Evolutionary conservation across 2,888 invertebrate genomes (phyloP), one percentile per base, ranked within the genome.

Genomic region (Drosophila fungiperda): DNA sequence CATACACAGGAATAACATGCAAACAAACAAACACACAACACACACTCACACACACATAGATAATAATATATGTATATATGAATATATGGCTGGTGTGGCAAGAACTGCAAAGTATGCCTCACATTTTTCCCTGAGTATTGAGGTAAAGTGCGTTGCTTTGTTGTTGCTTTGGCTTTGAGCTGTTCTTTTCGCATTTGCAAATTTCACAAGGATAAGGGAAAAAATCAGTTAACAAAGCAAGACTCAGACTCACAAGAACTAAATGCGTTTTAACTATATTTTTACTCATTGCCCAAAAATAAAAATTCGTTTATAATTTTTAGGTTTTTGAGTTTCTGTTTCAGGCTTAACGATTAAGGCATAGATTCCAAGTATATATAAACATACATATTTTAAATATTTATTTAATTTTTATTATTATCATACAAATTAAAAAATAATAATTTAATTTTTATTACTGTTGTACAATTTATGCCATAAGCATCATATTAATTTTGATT

Each of bases 91-190:
- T 48, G 61, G 73, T 68, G 80, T 86, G 81, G 63, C 71, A 79
- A 82, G 73, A 75, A 65, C 69, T 73, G 66, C 69, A 87, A 85
- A 85, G 85, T 85, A 82, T 78, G 87, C 87, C 82, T 70, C 87
- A 84, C 84, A 29, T 29, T 85, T 84, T 77, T 69, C 74, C 77
- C 73, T 81, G 81, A 76, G 83, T 78, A 85, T 87, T 87, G 87
- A 82, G 87, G 85, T 87, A 78, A 82, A 87, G 85, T 87, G 82
- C 76, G 78, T 74, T 71, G 87, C 84, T 82, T 82, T 79, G 68
- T 65, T 69, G 67, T 73, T 76, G 65, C 69, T 74, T 70, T 52
- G 75, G 68, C 29, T 63, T 75, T n/a, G 55, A 17, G 60, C 70
- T 80, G 74, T 83, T 73, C 75, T 76, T 83, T 87, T 80, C 64